Base-by-base conservation (phyloP, 2,888 invertebrate genomes). In the Hydrotaea cyrtoneurina region DNA sequence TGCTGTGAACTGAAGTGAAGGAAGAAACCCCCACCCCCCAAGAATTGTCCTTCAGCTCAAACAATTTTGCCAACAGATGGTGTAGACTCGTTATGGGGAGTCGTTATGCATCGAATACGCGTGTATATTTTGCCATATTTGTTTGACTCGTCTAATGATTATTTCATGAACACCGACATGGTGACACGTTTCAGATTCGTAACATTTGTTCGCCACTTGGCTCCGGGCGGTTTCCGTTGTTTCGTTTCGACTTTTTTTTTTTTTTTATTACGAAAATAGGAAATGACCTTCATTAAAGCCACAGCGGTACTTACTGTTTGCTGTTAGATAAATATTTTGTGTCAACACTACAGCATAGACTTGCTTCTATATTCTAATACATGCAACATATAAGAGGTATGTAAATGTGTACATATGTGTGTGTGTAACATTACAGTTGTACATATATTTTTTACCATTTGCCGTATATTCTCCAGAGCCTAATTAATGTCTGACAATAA, bases 211-310 rank as follows among this genome's bases (percentile, higher is more conserved):
- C 31, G 7, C 2, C 31, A n/a, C n/a, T n/a, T 36, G 3, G 39
- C 39, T 39, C 39, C 39, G 7, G 7, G 7, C 13, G 4, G 7
- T 39, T 39, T 10, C 19, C 19, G 43, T 31, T 21, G 17, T 36
- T 17, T 66, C n/a, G 3, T 66, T 23, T 7, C 1, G 13, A 36
- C 15, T 39, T 10, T 36, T 50, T 72, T 31, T 19, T 26, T 15
- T n/a, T n/a, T n/a, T 19, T 36, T 76, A 36, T 26, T 15, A 36
- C 8, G 31, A 57, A 57, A 43, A 69, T 78, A 72, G 59, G 71
- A 78, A 78, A 78, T 78, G 46, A 78, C 59, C 78, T 78, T 71
- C 78, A 78, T 71, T 72, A 72, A 78, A 43, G 71, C 59, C 36
- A 71, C 62, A 72, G 21, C 21, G 36, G 15, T 31, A 31, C 43